These are phyloP conservation scores for Ictalurus furcatus DNA, from an alignment of 2,113 vertebrate species.

Conservation along the genomic window DNA sequence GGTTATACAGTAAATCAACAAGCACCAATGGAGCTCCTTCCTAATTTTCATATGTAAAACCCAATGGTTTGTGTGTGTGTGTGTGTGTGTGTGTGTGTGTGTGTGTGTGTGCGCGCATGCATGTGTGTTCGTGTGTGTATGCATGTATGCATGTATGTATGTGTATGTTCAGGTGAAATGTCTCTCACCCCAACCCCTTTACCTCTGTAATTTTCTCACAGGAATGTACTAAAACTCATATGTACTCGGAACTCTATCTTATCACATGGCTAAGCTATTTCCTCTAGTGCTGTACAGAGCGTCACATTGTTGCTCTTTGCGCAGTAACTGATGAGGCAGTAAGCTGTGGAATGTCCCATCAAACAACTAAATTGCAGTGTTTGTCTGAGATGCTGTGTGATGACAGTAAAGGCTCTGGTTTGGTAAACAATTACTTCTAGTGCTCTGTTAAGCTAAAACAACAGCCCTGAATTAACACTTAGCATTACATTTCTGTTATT, in stretches of 20 bases:
- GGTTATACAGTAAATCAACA: not conserved
- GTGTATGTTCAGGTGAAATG: not conserved
- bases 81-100: too few relatives aligned
- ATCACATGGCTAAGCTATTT: not conserved
- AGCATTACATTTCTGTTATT: not conserved
- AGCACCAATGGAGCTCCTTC: not conserved
- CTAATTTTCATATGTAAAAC: not conserved
- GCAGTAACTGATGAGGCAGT: not conserved
- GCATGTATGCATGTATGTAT: not conserved
- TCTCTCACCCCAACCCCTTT: not conserved
- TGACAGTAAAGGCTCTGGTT: not conserved
- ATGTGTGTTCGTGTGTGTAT: not conserved
- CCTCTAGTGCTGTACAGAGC: not conserved
- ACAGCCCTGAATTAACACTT: conserved; percentile 4
- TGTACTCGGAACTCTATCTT: too few relatives aligned
- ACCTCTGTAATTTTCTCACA: not conserved
- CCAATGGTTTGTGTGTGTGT: not conserved
- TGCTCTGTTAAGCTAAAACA: not conserved
- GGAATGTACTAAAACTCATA: not conserved
- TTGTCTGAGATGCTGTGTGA: conserved; percentile 10
- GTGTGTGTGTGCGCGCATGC: too few relatives aligned
- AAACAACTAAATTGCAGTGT: conserved; percentile 13
- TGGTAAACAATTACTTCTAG: not conserved
- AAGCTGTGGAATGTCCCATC: not conserved
- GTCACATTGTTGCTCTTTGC: not conserved